Percentiles rank a stretch among this genome's conserved stretches.
phyloP scores from a whole-genome alignment of 2,113 vertebrate genomes.

The Parotia lawesii region DNA sequence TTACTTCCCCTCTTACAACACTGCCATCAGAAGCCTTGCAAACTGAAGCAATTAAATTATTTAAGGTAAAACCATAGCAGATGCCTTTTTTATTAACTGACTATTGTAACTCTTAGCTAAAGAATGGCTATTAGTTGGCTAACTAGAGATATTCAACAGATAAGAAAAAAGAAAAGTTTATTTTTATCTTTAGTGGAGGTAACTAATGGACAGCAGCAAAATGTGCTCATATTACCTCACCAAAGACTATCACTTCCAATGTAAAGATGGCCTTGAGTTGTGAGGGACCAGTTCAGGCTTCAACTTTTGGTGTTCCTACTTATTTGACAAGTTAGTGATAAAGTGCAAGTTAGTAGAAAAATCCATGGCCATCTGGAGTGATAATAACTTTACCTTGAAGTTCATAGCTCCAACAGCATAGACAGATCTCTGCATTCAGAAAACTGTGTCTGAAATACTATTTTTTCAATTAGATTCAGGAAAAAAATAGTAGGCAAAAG shows the following conservation, averaged over 20 bases:
- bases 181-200: not conserved
- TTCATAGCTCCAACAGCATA: not conserved
- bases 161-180: not conserved
- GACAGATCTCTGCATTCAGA: not conserved
- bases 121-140: not conserved
- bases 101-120: not conserved
- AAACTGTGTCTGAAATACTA: not conserved
- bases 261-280: not conserved
- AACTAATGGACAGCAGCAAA: not conserved
- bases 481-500: not conserved
- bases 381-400: not conserved
- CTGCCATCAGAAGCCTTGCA: constrained; percentile 93
- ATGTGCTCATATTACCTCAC: not conserved
- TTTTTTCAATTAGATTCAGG: not conserved
- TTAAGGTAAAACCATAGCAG: constrained; percentile 81
- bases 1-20: constrained; percentile 89
- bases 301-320: not conserved
- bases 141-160: not conserved
- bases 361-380: not conserved
- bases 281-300: not conserved
- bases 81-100: not conserved
- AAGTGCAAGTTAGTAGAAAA: not conserved
- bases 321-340: not conserved
- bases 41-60: constrained; percentile 96
- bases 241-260: not conserved